Conservation (phyloP, 1,140 invertebrate genomes). For the Sinella curviseta region DNA sequence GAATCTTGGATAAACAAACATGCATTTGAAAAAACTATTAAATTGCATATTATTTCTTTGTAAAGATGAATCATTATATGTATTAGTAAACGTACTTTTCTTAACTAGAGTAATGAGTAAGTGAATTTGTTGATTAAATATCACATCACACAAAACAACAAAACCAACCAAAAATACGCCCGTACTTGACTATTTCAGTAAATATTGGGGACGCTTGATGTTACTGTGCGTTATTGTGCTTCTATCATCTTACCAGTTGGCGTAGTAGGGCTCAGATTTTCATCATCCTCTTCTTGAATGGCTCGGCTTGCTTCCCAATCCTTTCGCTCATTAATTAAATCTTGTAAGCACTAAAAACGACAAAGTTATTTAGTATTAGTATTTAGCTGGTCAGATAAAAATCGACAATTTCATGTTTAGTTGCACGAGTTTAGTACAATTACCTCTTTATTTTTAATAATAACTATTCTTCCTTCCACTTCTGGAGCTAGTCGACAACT, state of each 20-base stretch:
- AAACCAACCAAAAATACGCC: too few species aligned
- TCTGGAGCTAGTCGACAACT: slow-evolving; percentile 73
- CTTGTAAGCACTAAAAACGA: slow-evolving; percentile 34
- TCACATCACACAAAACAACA: not conserved
- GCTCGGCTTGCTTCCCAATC: slow-evolving; percentile 43
- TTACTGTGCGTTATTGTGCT: not conserved
- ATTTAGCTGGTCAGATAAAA: not conserved
- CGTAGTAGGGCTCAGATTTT: slow-evolving; percentile 28
- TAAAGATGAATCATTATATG: too few species aligned
- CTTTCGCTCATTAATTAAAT: slow-evolving; percentile 46
- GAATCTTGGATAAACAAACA: too few species aligned
- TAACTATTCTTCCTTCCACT: slow-evolving; percentile 73
- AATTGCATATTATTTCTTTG: too few species aligned
- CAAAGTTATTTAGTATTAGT: not conserved
- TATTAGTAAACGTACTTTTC: too few species aligned
- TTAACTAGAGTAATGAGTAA: not conserved
- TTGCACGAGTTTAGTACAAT: not conserved
- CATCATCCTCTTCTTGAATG: slow-evolving; percentile 48
- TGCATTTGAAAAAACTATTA: too few species aligned
- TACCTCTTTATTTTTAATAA: slow-evolving; percentile 52
- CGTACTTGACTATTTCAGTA: too few species aligned
- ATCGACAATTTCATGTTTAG: too few species aligned
- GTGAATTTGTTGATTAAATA: not conserved
- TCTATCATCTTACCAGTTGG: slow-evolving; percentile 41
- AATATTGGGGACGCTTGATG: not conserved